Evolutionary conservation across 2,888 invertebrate species (phyloP), one percentile per base, ranked within the genome.

Genomic region (Homarus gammarus): DNA sequence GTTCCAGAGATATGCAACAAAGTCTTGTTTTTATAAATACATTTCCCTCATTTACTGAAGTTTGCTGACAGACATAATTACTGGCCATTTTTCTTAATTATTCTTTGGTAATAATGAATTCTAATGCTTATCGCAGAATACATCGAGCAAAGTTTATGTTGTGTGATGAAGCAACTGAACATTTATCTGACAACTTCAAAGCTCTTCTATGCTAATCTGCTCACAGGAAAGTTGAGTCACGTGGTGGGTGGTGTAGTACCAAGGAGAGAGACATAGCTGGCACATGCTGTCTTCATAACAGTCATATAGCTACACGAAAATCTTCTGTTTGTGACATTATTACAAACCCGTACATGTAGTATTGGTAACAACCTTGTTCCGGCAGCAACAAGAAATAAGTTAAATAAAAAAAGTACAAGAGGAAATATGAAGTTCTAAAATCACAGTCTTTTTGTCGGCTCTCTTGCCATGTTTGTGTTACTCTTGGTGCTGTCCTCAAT

Each of bases 251-350:
- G 27, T 64, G 27, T 27, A 64, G n/a, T n/a, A n/a, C n/a, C n/a
- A n/a, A n/a, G 8, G 12, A 8, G n/a, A 56, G n/a, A n/a, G 64
- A 22, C 6, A n/a, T 64, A 22, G 6, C 44, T 44, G 64, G 64
- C 64, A 64, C 27, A 64, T 49, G 77, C 83, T 88, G 87, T 83
- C 82, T 88, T 88, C 87, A 88, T 88, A 88, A 88, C 87, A 88
- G 83, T 68, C 82, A 75, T 88, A 68, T 64, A n/a, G 82, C 68
- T n/a, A 77, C 82, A 44, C 31, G 40, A 5, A 8, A n/a, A n/a
- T 64, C 64, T 64, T n/a, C 44, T 44, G 44, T 64, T 18, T 51
- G 40, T 70, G 18, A 38, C 51, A 84, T 33, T 64, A 56, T 10
- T 44, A 85, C 49, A 40, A 78, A 64, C 27, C 83, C 70, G 38